Evolutionary conservation across 2,113 vertebrate species (phyloP), one percentile per base, ranked within the genome.

Genomic region (Origma solitaria): DNA sequence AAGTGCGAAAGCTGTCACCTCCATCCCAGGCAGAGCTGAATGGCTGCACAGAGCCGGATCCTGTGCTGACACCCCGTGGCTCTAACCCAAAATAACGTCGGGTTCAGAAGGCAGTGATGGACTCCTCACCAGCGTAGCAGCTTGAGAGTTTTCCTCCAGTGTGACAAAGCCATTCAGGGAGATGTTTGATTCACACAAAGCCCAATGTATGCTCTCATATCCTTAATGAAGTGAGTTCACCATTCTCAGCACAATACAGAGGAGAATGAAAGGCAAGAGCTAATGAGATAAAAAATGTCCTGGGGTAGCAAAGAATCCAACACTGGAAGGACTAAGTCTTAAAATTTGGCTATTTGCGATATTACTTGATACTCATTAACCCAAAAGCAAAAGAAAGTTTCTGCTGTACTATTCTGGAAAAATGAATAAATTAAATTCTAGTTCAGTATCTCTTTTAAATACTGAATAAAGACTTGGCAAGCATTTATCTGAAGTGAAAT

Each of bases 1-100:
- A 4, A 3, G 17, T 0, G 10, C 1, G 0, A 31, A 72, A 27
- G 10, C 2, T 12, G 2, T 7, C 25, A 11, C 4, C 18, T 11
- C 35, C 31, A 7, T 7, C 13, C 8, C 8, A 9, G 13, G 20
- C 13, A 9, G 22, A 24, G 30, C 6, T 7, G 9, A 15, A 3
- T 2, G 22, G 2, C 49, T 44, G 37, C 5, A 3, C 13, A 6
- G 4, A 61, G 4, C 11, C 15, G 10, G 3, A 9, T 47, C 28
- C 47, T 91, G 11, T 14, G n/a, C 75, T 81, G 89, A 76, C 90
- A 76, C 11, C 38, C 19, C 1, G 78, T 37, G 84, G 42, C n/a
- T 27, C 12, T 8, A 4, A 4, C 7, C 12, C 20, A n/a, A 47
- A 82, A 54, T 4, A 9, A 9, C 45, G 49, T 1, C 15, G 19